A percentile compares a stretch with the other conserved stretches of the same genome.
Conservation (phyloP, 2,888 invertebrate genomes). For the Myathropa florea region DNA sequence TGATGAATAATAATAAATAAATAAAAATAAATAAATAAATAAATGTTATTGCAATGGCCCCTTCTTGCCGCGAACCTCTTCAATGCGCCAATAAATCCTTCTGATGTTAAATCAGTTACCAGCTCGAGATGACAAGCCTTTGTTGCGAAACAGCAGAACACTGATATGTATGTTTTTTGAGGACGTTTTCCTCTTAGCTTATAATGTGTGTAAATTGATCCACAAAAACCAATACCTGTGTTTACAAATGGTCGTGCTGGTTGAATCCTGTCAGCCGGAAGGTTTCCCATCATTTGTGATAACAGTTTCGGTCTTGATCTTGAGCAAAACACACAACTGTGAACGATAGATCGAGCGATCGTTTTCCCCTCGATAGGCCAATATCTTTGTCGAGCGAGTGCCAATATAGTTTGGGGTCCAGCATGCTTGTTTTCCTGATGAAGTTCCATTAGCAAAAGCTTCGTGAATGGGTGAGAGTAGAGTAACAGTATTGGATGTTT, state of each 20-base stretch:
- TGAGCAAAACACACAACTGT: too few species aligned
- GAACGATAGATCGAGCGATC: neutral
- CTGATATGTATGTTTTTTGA: neutral
- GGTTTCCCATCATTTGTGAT: too few species aligned
- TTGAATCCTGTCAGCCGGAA: too few species aligned
- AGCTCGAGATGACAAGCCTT: conserved; percentile 13
- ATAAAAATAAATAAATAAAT: too few species aligned
- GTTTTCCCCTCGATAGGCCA: conserved; percentile 15
- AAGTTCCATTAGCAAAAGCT: conserved; percentile 2
- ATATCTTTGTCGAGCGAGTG: conserved; percentile 37
- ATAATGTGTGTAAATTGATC: neutral
- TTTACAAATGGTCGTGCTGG: too few species aligned
- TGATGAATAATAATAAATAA: too few species aligned
- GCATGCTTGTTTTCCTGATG: neutral
- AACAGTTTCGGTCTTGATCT: too few species aligned
- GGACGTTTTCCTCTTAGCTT: conserved; percentile 12
- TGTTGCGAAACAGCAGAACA: neutral
- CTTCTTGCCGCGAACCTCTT: conserved; percentile 1
- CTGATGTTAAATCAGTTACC: neutral
- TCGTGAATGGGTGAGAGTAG: neutral
- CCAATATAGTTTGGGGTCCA: conserved; percentile 12
- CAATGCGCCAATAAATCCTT: neutral
- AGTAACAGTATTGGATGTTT: neutral
- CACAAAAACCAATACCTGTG: neutral
- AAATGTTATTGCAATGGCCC: conserved; percentile 6